Evolutionary conservation across 2,888 invertebrate species (phyloP).

Genomic region (Tuta absoluta): DNA sequence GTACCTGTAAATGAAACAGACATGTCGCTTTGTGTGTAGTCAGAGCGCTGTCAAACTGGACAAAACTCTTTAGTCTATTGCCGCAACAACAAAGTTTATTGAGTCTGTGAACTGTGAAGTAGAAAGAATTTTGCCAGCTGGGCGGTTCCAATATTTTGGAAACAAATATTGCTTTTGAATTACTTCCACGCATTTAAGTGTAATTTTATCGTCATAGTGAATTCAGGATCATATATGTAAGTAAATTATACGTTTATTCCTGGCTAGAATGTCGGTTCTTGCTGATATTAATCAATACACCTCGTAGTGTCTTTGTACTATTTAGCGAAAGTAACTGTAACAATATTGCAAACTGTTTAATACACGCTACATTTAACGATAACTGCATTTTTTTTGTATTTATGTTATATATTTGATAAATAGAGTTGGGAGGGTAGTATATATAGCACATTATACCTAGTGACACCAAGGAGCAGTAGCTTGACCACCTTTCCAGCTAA

Average conservation of each 20-base stretch:
- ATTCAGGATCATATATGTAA: conserved; percentile 39
- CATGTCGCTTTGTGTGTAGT: background rate
- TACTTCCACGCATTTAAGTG: conserved; percentile 8
- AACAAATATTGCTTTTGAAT: conserved; percentile 25
- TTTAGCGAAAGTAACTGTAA: conserved; percentile 51
- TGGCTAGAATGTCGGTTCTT: background rate
- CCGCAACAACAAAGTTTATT: background rate
- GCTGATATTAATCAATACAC: conserved; percentile 54
- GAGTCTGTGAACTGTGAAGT: background rate
- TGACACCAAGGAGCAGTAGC: too few species aligned
- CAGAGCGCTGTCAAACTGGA: background rate
- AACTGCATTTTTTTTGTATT: background rate
- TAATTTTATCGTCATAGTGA: background rate
- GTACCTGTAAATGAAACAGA: background rate
- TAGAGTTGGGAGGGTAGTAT: too few species aligned
- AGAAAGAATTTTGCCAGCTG: conserved; percentile 66
- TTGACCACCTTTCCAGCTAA: too few species aligned
- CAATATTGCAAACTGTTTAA: conserved; percentile 21
- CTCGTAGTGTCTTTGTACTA: conserved; percentile 36
- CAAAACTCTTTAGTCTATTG: background rate
- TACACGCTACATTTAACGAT: background rate
- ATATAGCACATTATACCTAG: too few species aligned
- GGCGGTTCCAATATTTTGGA: conserved; percentile 65
- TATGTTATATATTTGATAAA: too few species aligned
- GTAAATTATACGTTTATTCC: conserved; percentile 33